Base-by-base conservation (phyloP, 2,113 vertebrate genomes). In the Muntiacus muntjak region DNA sequence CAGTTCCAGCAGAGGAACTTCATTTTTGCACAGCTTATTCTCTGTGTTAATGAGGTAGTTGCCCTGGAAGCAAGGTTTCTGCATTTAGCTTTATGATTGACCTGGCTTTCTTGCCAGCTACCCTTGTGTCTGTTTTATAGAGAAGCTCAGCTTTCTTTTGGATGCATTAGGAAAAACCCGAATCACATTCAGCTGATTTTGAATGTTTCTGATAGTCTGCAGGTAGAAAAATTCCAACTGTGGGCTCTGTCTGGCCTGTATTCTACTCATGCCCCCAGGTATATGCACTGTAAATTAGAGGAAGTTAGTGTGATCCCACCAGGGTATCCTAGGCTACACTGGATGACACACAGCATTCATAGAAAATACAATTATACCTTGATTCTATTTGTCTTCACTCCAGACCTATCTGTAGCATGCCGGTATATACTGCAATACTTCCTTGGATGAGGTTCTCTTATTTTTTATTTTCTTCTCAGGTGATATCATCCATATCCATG, bases 21-120 rank as follows among this genome's bases (percentile, higher is more conserved):
- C 95, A 92, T 94, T 98, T 98, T 71, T 89, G 87, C 30, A 67
- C 91, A 92, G 87, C 91, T 95, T 86, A 89, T 85, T 93, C 87
- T 45, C 90, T 45, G 52, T 91, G 87, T 91, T 79, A 89, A 91
- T 74, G 95, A 95, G 76, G 64, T 79, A 52, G 26, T 62, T 96
- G 52, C 82, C 76, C 64, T 85, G 64, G 87, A 87, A 95, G 90
- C 62, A 93, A 91, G 17, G 26, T 54, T 96, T 95, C 74, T 88
- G 45, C 21, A 57, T 93, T 97, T 93, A 89, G 64, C 23, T 89
- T 79, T 91, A 33, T 92, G 93, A 91, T 19, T 58, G 83, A 76
- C 88, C 84, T 54, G 54, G 3, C 47, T 97, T 92, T 82, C 79
- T 78, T 96, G 67, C 58, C 84, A 91, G 28, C 33, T 52, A 15